Evolutionary conservation across 2,113 vertebrate species (phyloP).

Genomic region (Delphinapterus leucas): DNA sequence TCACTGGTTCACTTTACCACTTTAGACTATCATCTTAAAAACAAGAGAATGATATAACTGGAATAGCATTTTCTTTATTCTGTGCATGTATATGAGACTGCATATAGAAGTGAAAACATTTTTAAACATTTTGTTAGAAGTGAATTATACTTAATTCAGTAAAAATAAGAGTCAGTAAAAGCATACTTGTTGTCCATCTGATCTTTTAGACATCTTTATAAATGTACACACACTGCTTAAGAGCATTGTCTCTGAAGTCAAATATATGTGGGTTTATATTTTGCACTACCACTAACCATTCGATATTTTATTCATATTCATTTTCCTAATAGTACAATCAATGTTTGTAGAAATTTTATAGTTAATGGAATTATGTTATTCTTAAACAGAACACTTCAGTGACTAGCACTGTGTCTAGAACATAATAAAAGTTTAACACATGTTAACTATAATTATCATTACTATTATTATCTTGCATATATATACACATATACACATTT

Average conservation of each 20-base stretch:
- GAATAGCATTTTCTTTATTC: not conserved
- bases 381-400: not conserved
- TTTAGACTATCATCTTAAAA: not conserved
- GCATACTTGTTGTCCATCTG: not conserved
- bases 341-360: not conserved
- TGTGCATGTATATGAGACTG: not conserved
- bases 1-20: not conserved
- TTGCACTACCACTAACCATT: not conserved
- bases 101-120: not conserved
- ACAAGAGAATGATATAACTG: not conserved
- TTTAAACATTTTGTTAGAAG: not conserved
- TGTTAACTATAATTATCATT: not conserved
- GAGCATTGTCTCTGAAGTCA: not conserved
- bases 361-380: not conserved
- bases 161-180: not conserved
- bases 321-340: not conserved
- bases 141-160: not conserved
- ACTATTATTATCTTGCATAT: not conserved
- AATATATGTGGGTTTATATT: not conserved
- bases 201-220: not conserved
- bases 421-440: not conserved
- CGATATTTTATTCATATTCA: not conserved
- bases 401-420: not conserved
- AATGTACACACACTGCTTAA: not conserved
- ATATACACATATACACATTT: not conserved